These are phyloP conservation scores for Bombus superbus DNA, from an alignment of 1,140 invertebrate genomes.

Conservation along the genomic window DNA sequence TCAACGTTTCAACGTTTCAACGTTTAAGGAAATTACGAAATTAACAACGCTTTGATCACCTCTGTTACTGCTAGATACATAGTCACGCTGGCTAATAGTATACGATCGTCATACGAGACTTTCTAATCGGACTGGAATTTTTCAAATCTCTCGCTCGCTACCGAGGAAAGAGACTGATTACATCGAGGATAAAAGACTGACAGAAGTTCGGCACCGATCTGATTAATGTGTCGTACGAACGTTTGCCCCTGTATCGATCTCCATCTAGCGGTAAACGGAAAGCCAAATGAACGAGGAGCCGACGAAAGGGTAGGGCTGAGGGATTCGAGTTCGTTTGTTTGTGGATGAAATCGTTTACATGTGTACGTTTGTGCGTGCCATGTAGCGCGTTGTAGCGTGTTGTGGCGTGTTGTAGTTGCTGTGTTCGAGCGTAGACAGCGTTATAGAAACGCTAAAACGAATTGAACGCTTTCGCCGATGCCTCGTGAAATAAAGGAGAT, in stretches of 20 bases:
- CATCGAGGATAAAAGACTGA: neutral
- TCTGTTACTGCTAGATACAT: neutral
- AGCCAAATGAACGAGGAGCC: conserved; percentile 76
- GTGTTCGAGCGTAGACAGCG: conserved; percentile 18
- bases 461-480: conserved; percentile 75
- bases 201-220: conserved; percentile 49
- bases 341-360: conserved; percentile 51
- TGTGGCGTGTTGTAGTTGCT: neutral
- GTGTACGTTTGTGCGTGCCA: conserved; percentile 28
- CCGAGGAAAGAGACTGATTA: neutral
- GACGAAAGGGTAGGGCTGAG: conserved; percentile 50
- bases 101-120: neutral
- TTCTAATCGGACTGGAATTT: neutral
- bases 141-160: neutral
- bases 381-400: neutral
- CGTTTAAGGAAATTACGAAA: neutral
- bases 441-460: conserved; percentile 60
- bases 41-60: neutral
- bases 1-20: neutral
- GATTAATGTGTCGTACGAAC: conserved; percentile 70
- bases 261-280: conserved; percentile 74
- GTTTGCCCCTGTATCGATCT: conserved; percentile 70
- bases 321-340: conserved; percentile 45
- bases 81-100: too few relatives aligned
- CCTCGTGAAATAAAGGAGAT: conserved; percentile 49